Conservation (phyloP, 2,113 vertebrate species). For the Monopterus albus region DNA sequence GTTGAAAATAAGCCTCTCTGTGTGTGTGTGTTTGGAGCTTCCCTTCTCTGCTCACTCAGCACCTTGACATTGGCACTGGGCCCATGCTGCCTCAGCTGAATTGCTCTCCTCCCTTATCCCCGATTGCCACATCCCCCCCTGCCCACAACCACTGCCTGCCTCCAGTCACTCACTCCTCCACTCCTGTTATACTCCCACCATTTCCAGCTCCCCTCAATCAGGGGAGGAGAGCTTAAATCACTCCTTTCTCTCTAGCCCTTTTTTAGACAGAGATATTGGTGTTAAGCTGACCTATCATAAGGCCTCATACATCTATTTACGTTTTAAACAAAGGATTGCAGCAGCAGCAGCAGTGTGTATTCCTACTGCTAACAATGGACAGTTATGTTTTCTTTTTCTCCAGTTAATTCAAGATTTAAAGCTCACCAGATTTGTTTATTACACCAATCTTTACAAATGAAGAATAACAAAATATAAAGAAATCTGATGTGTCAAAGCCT, state of each 20-base stretch:
- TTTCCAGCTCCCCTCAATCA: conserved; percentile 46
- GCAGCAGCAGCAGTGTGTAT: no score
- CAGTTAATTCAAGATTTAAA: no score
- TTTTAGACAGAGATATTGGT: no score
- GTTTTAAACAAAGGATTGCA: no score
- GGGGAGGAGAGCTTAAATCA: conserved; percentile 58
- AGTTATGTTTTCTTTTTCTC: no score
- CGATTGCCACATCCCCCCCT: conserved; percentile 21
- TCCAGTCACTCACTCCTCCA: conserved; percentile 31
- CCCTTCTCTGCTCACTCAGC: conserved; percentile 57
- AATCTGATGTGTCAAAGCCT: not conserved
- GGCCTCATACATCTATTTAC: no score
- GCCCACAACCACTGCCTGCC: no score
- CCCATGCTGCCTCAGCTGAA: conserved; percentile 69
- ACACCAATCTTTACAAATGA: not conserved
- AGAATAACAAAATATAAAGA: not conserved
- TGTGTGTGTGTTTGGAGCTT: conserved; percentile 20
- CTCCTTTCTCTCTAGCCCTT: conserved; percentile 45
- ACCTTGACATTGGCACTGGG: conserved; percentile 72
- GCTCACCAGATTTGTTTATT: no score
- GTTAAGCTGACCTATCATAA: no score
- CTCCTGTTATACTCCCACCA: conserved; percentile 46
- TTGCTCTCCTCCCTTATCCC: conserved; percentile 38
- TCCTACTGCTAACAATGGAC: no score
- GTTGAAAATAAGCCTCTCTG: conserved; percentile 9